These are phyloP conservation scores for Caenorhabditis virilis DNA, from an alignment of 2,888 invertebrate species.

Conservation along the genomic window DNA sequence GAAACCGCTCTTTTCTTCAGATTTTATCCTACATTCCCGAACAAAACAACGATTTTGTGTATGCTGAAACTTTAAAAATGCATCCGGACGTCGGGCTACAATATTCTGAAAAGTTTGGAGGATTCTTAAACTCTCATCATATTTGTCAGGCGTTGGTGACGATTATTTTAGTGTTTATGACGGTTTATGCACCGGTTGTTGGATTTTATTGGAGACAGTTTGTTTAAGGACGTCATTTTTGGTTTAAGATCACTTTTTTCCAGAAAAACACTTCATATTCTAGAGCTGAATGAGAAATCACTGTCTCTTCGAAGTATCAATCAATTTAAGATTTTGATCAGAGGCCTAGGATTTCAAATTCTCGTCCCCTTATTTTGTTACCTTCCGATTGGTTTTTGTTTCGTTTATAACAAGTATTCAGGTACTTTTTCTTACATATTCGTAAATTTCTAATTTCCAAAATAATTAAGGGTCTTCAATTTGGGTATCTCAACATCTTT, in stretches of 20 bases:
- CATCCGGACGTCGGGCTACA: background rate
- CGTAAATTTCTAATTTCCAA: background rate
- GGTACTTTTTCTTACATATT: constrained; percentile 2
- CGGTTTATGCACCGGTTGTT: background rate
- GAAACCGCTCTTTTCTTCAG: no score
- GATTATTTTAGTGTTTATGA: background rate
- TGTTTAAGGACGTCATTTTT: background rate
- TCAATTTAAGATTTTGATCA: background rate
- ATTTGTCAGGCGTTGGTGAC: background rate
- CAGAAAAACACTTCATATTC: background rate
- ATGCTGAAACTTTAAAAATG: background rate
- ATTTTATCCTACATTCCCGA: background rate
- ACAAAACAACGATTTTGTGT: background rate
- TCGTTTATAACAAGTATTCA: constrained; percentile 18
- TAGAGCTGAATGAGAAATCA: background rate
- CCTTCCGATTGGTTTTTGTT: constrained; percentile 16
- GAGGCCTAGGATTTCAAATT: constrained; percentile 13
- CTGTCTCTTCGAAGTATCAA: background rate
- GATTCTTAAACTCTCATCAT: background rate
- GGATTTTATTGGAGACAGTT: background rate
- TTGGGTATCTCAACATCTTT: constrained; percentile 11
- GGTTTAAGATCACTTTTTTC: background rate
- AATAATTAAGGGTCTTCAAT: constrained; percentile 11
- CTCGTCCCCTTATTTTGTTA: constrained; percentile 18
- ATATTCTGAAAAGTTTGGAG: background rate